Evolutionary conservation across 30 jellyfish, hydroid and myxozoan genomes (phyloP), one percentile per base, ranked within the genome.

Genomic region (Kudoa iwatai): DNA sequence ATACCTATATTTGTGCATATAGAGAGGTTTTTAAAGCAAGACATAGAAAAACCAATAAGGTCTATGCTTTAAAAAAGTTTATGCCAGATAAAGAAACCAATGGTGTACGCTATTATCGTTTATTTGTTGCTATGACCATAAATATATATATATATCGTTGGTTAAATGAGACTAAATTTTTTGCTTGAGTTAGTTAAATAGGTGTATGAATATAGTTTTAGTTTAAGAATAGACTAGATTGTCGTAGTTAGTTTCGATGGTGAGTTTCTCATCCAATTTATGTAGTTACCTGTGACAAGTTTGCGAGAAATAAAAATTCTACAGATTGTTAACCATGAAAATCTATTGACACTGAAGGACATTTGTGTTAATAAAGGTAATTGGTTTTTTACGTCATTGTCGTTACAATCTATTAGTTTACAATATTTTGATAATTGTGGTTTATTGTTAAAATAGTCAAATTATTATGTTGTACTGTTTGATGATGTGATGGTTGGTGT

Each of bases 11-110:
- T 26, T 24, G 2, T 23, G 19, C 2, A 21, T 43, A 2, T 34
- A 62, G 85, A 34, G 98, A 79, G 46, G 98, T 79, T 9, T 79
- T 62, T 61, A 79, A 79, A 54, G 98, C 98, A 11, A 44, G 88
- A n/a, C 83, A 64, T 42, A 40, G 88, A 17, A 79, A 79, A 34
- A 61, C 89, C 3, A 52, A 64, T 34, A 64, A 46, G 20, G 28
- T 79, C 23, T 88, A 62, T 34, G 98, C 98, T 33, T 51, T 79
- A 21, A 79, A 79, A 43, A 79, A 79, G 43, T 74, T 79, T 33
- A 39, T 62, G 41, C 58, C 65, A 85, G 98, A 79, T 31, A 79
- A 79, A 46, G 88, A 64, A 49, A 79, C 62, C 39, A 85, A 79
- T 55, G 98, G 98, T 62, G 85, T 62, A 18, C 24, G 61, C 26